Base-by-base conservation (phyloP, 2,888 invertebrate genomes). In the Drosophila cognata region DNA sequence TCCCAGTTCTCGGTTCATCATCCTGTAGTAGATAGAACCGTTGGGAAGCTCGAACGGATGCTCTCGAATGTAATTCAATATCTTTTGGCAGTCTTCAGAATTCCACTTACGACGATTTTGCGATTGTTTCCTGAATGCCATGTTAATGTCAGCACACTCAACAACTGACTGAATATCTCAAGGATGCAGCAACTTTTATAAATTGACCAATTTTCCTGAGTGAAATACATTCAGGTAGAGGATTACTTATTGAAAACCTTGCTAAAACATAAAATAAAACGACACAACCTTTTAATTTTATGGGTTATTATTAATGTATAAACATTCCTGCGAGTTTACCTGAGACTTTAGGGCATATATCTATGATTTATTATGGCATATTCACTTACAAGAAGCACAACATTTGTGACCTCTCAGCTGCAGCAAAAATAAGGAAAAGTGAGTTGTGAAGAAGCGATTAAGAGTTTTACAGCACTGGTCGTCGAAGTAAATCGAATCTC, bases 41-140 rank as follows among this genome's bases (percentile, higher is more conserved):
- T 10, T 43, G 31, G 67, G 66, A 0, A 11, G 3, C 29, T 61
- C 25, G 13, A 62, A 62, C 5, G n/a, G n/a, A 21, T 50, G 25
- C 6, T 13, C 16, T 13, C 25, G 38, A 29, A 67, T 48, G 18
- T 25, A 67, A 1, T 50, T 1, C 6, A 67, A 31, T 5, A 67
- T 55, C n/a, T 33, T 35, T 3, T 35, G 7, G 18, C 35, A 36
- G 28, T 63, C 63, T 13, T 16, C 41, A 7, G 18, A 0, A 8
- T 13, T 55, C 67, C 67, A 67, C n/a, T 25, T 55, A 28, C 18
- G 62, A 21, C 35, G 38, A 6, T 6, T 11, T 16, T 28, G 10
- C 1, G 11, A 16, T 33, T 18, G 4, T 21, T 18, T 0, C 1
- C 0, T 5, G 11, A 5, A 0, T 8, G 1, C 21, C 57, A 57